Evolutionary conservation across 2,888 invertebrate genomes (phyloP), one percentile per base, ranked within the genome.

Genomic region (Branchellion lobata): DNA sequence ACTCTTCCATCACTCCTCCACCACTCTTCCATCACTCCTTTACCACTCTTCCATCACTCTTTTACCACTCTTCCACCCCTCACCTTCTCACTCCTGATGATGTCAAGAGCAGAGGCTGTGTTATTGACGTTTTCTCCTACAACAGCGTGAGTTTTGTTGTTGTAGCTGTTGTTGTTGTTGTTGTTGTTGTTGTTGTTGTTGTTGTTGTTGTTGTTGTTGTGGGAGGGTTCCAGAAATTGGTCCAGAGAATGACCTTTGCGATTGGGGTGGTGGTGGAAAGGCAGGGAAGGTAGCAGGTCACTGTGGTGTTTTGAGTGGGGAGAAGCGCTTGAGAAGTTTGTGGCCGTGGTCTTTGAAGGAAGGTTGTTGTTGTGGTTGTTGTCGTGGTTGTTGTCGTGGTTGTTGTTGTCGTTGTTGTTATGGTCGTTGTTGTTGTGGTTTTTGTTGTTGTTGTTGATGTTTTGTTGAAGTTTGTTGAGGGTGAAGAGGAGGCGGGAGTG

Each of bases 191-290:
- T n/a, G n/a, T n/a, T n/a, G n/a, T n/a, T n/a, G n/a, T n/a, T n/a
- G n/a, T n/a, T 18, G 3, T 5, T 3, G 61, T 3, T 5, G 3
- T 57, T 57, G 21, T n/a, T 8, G 14, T 8, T 57, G 3, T 57
- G 61, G 61, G 5, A 14, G 14, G 11, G 3, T 3, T 57, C n/a
- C 14, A n/a, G 3, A 5, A 57, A 57, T n/a, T 57, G 11, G 3
- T 57, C 61, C 3, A 57, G 61, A 8, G 61, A 57, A n/a, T 14
- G 21, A 5, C 5, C 21, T n/a, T 57, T 57, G 24, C 61, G 61
- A 57, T n/a, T 57, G n/a, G 61, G 14, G 3, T 57, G 61, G 61
- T 57, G 61, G 24, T 57, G 61, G 61, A 57, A 57, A n/a, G 11
- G 11, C n/a, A 57, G 5, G 3, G 61, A 57, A 5, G 61, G n/a